These are phyloP conservation scores for Mesitornis unicolor DNA, from an alignment of 2,113 vertebrate genomes.

Conservation along the genomic window DNA sequence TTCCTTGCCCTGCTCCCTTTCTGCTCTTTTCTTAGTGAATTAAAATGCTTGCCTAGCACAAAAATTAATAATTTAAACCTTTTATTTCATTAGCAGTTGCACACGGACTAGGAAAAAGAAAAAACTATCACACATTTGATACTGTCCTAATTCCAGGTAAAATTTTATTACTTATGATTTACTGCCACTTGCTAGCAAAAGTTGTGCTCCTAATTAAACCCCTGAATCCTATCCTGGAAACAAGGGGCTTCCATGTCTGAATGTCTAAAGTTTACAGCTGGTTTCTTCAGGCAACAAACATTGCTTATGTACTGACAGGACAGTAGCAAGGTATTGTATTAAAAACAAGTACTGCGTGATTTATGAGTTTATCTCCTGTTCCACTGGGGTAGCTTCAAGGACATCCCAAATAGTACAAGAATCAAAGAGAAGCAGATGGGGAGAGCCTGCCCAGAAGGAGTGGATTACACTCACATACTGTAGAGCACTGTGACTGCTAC, in stretches of 20 bases:
- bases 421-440: not conserved
- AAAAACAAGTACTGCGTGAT: not conserved
- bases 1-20: not conserved
- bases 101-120: not conserved
- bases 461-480: not conserved
- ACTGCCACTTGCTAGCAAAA: not conserved
- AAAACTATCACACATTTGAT: not conserved
- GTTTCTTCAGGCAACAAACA: not conserved
- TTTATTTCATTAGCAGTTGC: not conserved
- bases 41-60: not conserved
- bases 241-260: not conserved
- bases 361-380: not conserved
- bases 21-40: not conserved
- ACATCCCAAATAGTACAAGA: not conserved
- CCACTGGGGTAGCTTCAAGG: not conserved
- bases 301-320: not conserved
- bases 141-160: not conserved
- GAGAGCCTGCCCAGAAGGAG: not conserved
- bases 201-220: not conserved
- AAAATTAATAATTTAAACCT: not conserved
- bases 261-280: not conserved
- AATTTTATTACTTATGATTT: not conserved
- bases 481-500: not conserved
- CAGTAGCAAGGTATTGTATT: not conserved
- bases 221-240: not conserved